phyloP scores from a whole-genome alignment of 2,888 invertebrate genomes.

The Chrysolina haemoptera region DNA sequence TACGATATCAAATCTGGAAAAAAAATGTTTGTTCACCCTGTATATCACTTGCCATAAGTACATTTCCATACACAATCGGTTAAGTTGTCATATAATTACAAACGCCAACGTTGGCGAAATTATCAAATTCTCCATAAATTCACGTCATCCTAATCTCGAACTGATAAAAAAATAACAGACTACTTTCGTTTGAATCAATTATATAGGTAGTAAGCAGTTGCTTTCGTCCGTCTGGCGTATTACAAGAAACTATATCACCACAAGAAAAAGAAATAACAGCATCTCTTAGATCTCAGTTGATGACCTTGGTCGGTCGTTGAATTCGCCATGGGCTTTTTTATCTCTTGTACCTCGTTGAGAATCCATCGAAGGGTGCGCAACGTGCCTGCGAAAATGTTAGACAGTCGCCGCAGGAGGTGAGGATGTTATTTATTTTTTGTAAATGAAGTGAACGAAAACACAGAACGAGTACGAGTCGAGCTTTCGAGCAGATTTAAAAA shows the following conservation, averaged over 20 bases:
- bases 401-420: constrained; percentile 8
- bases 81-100: too few relatives aligned
- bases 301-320: constrained; percentile 23
- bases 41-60: too few relatives aligned
- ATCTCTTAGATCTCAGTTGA: constrained; percentile 19
- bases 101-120: too few relatives aligned
- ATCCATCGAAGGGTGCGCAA: constrained; percentile 18
- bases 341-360: constrained; percentile 14
- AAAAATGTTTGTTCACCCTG: too few relatives aligned
- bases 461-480: not conserved
- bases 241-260: constrained; percentile 8
- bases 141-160: not conserved
- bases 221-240: constrained; percentile 7
- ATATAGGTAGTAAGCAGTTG: constrained; percentile 7
- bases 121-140: too few relatives aligned
- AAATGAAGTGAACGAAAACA: not conserved
- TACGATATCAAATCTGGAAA: too few relatives aligned
- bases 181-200: constrained; percentile 11
- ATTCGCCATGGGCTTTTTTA: constrained; percentile 9
- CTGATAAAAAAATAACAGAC: not conserved
- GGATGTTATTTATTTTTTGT: not conserved
- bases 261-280: constrained; percentile 20
- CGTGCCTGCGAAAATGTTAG: constrained; percentile 15
- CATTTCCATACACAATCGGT: too few relatives aligned
- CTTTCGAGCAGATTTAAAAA: too few relatives aligned